Conservation (phyloP, 2,888 invertebrate genomes). For the Adineta ricciae region DNA sequence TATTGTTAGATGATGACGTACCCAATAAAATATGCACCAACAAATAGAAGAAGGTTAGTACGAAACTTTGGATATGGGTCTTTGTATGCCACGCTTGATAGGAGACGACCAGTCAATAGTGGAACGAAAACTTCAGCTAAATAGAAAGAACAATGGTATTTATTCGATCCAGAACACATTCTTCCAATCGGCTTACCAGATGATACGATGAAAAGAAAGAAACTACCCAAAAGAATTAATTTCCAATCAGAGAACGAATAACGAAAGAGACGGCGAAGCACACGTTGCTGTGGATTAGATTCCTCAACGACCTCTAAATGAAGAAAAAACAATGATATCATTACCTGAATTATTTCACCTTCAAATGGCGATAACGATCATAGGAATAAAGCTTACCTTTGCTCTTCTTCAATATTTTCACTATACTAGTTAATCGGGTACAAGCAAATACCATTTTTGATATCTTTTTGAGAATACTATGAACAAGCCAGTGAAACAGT, state of each 20-base stretch:
- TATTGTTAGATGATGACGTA: conserved; percentile 39
- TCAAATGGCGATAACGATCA: no score
- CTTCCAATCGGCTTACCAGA: no score
- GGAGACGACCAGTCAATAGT: conserved; percentile 49
- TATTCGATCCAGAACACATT: no score
- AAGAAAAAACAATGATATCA: no score
- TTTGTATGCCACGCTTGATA: conserved; percentile 48
- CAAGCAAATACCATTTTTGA: no score
- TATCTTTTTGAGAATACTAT: no score
- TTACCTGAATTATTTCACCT: no score
- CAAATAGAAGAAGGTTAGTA: conserved; percentile 22
- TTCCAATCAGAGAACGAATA: conserved; percentile 39
- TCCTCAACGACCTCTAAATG: no score
- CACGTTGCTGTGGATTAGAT: conserved; percentile 32
- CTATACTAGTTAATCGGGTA: no score
- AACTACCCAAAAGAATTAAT: conserved; percentile 37
- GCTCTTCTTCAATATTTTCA: no score
- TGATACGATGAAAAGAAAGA: conserved; percentile 36
- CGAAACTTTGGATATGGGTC: conserved; percentile 43
- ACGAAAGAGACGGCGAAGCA: conserved; percentile 38
- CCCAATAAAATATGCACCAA: conserved; percentile 15
- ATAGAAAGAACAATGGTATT: conserved; percentile 25
- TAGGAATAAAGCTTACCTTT: no score
- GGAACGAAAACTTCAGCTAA: conserved; percentile 49
- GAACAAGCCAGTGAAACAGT: no score